Evolutionary conservation across 1,140 invertebrate species (phyloP).

Genomic region (Cotesia typhae): DNA sequence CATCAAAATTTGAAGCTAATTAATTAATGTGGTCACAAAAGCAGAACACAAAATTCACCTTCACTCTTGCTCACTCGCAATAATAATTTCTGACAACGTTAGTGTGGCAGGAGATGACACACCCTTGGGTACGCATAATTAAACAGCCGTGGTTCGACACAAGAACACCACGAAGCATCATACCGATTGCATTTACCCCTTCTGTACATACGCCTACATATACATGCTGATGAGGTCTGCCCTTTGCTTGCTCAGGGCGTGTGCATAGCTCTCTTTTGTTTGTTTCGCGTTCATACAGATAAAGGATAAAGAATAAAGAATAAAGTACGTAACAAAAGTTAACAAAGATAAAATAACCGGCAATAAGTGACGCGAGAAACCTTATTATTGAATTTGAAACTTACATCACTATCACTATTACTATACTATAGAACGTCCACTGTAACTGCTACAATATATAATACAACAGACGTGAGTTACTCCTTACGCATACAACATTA

Average conservation of each 20-base stretch:
- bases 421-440: background rate
- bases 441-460: background rate
- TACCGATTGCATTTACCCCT: background rate
- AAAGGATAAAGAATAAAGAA: conserved; percentile 34
- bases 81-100: conserved; percentile 27
- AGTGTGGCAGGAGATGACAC: conserved; percentile 13
- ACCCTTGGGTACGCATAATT: conserved; percentile 40
- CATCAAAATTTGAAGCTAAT: too few species aligned
- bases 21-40: background rate
- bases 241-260: conserved; percentile 52
- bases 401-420: background rate
- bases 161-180: conserved; percentile 7
- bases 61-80: conserved; percentile 1
- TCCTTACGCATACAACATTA: conserved; percentile 9
- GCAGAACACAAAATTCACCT: background rate
- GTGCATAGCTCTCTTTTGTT: conserved; percentile 48
- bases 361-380: conserved; percentile 13
- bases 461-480: background rate
- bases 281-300: conserved; percentile 26
- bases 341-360: background rate
- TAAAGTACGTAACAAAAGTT: conserved; percentile 18
- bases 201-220: conserved; percentile 17
- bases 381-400: conserved; percentile 47
- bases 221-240: conserved; percentile 32
- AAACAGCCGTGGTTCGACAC: conserved; percentile 37